phyloP scores from a whole-genome alignment of 1,140 invertebrate genomes.

The Drosophila takahashii region DNA sequence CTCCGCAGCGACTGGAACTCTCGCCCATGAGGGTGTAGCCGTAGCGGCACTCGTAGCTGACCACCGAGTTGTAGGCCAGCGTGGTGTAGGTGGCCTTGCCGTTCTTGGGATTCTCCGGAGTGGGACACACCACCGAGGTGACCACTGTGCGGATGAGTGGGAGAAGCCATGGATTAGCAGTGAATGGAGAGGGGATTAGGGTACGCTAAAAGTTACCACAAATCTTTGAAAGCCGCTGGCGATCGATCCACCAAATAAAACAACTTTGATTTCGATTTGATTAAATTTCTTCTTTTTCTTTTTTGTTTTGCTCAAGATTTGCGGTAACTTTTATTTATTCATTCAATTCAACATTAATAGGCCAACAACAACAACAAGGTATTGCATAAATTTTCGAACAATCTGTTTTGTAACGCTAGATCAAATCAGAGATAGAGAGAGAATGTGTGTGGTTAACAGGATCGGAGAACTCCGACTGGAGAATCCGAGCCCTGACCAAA shows the following conservation, averaged over 20 bases:
- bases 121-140: slow-evolving; percentile 94
- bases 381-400: slow-evolving; percentile 70
- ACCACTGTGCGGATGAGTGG: slow-evolving; percentile 86
- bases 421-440: slow-evolving; percentile 43
- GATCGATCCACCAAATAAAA: slow-evolving; percentile 69
- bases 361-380: slow-evolving; percentile 76
- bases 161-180: slow-evolving; percentile 17
- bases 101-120: slow-evolving; percentile 94
- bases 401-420: slow-evolving; percentile 59
- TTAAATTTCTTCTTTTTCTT: slow-evolving; percentile 37
- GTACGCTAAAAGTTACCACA: slow-evolving; percentile 70
- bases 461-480: slow-evolving; percentile 31
- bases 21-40: slow-evolving; percentile 96
- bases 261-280: slow-evolving; percentile 62
- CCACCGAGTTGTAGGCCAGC: slow-evolving; percentile 96
- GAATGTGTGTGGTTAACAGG: slow-evolving; percentile 45
- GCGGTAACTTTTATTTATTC: slow-evolving; percentile 84
- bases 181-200: not conserved
- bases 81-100: slow-evolving; percentile 96
- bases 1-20: slow-evolving; percentile 93
- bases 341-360: slow-evolving; percentile 72
- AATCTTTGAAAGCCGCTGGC: slow-evolving; percentile 56
- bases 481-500: slow-evolving; percentile 35
- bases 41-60: slow-evolving; percentile 96
- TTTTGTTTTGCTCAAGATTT: slow-evolving; percentile 73